These are phyloP conservation scores for Tetranychus truncatus DNA, from an alignment of 2,888 invertebrate genomes.

Conservation along the genomic window DNA sequence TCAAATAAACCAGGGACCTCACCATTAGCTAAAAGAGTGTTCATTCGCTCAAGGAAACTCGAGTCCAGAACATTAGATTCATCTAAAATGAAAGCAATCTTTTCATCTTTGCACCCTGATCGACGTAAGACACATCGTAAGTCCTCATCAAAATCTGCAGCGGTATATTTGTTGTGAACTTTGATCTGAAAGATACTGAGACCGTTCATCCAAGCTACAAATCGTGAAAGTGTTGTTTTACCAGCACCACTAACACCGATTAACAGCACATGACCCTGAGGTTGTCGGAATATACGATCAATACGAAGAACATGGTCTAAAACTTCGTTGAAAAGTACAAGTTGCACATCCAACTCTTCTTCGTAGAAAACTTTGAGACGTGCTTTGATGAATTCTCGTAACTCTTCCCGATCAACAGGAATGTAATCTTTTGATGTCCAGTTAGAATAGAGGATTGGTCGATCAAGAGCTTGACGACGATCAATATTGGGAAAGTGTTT, in stretches of 20 bases:
- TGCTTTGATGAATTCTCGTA: conserved; percentile 90
- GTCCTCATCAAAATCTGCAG: conserved; percentile 97
- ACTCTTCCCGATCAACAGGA: conserved; percentile 81
- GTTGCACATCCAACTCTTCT: conserved; percentile 91
- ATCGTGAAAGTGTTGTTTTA: conserved; percentile 93
- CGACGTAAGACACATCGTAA: conserved; percentile 46
- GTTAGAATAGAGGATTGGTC: conserved; percentile 94
- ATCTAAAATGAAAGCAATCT: conserved; percentile 95
- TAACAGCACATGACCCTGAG: conserved; percentile 86
- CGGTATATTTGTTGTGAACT: conserved; percentile 96
- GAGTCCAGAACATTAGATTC: conserved; percentile 98
- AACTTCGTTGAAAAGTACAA: conserved; percentile 96
- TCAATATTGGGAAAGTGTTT: conserved; percentile 86
- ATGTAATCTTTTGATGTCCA: conserved; percentile 97
- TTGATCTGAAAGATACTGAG: conserved; percentile 97
- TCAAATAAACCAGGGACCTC: conserved; percentile 88
- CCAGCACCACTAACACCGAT: conserved; percentile 98
- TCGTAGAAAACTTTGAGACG: conserved; percentile 95
- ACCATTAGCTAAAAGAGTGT: conserved; percentile 92
- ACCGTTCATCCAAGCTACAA: conserved; percentile 99
- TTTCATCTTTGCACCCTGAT: conserved; percentile 57
- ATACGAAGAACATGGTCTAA: conserved; percentile 93
- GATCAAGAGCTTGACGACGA: conserved; percentile 58
- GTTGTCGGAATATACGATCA: conserved; percentile 96
- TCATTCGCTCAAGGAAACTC: conserved; percentile 96